These are phyloP conservation scores for Arenaria interpres DNA, from an alignment of 2,113 vertebrate species.

Conservation along the genomic window DNA sequence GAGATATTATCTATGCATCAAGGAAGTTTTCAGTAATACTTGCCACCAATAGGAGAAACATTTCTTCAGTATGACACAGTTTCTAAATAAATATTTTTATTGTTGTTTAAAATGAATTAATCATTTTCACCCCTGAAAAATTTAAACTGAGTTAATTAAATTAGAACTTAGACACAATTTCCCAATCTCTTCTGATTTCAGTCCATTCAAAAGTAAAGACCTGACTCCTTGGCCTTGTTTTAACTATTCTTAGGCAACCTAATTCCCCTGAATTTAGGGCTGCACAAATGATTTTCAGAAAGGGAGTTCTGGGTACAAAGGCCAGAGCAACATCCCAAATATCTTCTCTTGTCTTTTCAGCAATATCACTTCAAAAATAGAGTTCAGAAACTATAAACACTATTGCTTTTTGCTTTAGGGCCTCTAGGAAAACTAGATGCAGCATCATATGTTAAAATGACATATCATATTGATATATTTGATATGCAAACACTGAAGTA, in stretches of 20 bases:
- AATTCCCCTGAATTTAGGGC: not conserved
- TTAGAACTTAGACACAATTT: not conserved
- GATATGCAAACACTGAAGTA: not conserved
- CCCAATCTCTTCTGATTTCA: not conserved
- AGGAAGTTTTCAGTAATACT: not conserved
- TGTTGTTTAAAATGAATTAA: not conserved
- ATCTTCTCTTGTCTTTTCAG: not conserved
- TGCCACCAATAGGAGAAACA: not conserved
- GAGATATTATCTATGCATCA: not conserved
- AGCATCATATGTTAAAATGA: not conserved
- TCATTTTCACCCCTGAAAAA: not conserved
- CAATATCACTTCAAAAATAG: not conserved
- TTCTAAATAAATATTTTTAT: not conserved
- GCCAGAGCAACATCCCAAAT: not conserved
- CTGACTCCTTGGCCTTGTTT: not conserved
- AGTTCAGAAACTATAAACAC: not conserved
- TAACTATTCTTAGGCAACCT: not conserved
- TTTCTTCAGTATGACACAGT: not conserved
- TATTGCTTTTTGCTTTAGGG: not conserved
- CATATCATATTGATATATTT: not conserved
- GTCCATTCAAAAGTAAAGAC: not conserved
- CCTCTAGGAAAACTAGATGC: not conserved
- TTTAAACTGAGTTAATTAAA: not conserved
- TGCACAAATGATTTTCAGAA: not conserved
- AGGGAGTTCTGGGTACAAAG: not conserved